Base-by-base conservation (phyloP, 1,140 invertebrate genomes). In the Vanessa atalanta region DNA sequence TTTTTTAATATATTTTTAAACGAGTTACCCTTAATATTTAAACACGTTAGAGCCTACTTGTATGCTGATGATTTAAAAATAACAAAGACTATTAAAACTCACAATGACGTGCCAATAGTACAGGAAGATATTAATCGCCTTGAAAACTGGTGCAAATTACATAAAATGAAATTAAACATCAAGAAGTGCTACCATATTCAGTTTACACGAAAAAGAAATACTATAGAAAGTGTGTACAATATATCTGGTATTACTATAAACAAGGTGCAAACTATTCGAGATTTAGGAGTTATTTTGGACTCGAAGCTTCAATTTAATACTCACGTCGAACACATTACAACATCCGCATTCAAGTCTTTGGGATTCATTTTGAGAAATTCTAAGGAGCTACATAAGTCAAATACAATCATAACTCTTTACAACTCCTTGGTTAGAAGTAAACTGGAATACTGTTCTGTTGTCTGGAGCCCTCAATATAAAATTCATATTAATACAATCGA, bases 11-110 rank as follows among this genome's bases (percentile, higher is more conserved):
- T 70, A 14, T 70, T 70, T 26, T 31, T 63, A 47, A 70, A 70
- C 23, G 47, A 70, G 13, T 47, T 70, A 5, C 16, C 43, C 13
- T 23, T 14, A 16, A 51, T 57, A 26, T 70, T 70, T 63, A 48
- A 63, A 31, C 16, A 70, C 53, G 55, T 53, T n/a, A 47, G 48
- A 9, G 55, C 14, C 31, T 61, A 31, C 48, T 15, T 70, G 31
- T 70, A 31, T 50, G 68, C 68, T 15, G 68, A 70, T 31, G 68
- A 70, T 50, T 50, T 70, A 14, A 70, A 70, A 31, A 61, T 70
- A 47, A 48, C 31, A 16, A 47, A 48, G 16, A 43, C 47, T 31
- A 60, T 70, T n/a, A 63, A 63, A 13, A 31, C 37, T 63, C 5
- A 23, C 16, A 23, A 12, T 63, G 68, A 70, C 14, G 16, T 48